Evolutionary conservation across 2,113 vertebrate species (phyloP).

Genomic region (Tetrax tetrax): DNA sequence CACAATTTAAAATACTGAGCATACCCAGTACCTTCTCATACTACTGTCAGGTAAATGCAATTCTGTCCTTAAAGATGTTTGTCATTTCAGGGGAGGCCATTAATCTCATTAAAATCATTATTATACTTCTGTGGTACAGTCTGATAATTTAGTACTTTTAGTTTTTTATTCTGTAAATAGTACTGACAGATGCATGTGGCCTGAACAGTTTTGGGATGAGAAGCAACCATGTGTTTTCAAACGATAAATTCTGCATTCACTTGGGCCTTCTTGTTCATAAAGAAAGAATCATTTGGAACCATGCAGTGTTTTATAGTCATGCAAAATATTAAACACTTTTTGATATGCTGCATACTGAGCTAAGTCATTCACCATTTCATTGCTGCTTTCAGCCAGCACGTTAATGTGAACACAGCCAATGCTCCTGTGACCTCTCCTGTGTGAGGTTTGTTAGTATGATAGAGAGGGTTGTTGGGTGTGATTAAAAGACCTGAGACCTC

Average conservation of each 20-base stretch:
- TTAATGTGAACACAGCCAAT: not conserved
- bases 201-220: not conserved
- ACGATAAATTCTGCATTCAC: not conserved
- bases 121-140: not conserved
- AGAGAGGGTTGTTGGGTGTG: not conserved
- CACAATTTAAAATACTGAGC: not conserved
- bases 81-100: not conserved
- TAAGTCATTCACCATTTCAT: not conserved
- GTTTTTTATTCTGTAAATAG: not conserved
- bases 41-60: not conserved
- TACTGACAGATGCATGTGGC: not conserved
- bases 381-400: not conserved
- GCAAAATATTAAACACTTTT: not conserved
- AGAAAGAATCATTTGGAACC: not conserved
- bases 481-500: not conserved
- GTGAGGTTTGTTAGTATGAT: accelerated
- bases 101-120: not conserved
- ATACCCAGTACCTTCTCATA: not conserved
- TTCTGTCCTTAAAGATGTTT: not conserved
- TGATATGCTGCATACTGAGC: not conserved
- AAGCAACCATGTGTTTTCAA: not conserved
- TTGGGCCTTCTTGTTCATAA: not conserved
- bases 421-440: not conserved
- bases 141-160: not conserved
- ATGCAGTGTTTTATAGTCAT: not conserved